Conservation (phyloP, 1,140 invertebrate species). For the Bombus fervidus region DNA sequence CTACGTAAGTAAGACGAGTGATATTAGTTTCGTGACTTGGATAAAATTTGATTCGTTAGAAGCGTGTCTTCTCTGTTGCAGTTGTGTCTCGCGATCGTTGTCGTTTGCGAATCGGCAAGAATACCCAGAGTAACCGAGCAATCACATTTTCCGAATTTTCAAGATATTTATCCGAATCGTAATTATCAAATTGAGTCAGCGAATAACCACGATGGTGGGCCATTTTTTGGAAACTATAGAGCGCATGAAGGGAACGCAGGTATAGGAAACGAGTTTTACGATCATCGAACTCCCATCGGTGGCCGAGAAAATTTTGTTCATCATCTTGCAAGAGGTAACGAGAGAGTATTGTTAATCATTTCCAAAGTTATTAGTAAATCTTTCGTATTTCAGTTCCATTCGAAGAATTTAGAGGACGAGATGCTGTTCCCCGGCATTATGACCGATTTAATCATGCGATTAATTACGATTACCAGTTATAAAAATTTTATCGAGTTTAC, state of each 20-base stretch:
- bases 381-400: slow-evolving; percentile 34
- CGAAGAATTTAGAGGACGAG: slow-evolving; percentile 1
- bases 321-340: slow-evolving; percentile 8
- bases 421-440: neutral
- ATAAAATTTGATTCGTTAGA: too few species aligned
- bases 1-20: slow-evolving; percentile 20
- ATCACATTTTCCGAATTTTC: slow-evolving; percentile 72
- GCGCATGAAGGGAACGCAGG: neutral
- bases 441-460: slow-evolving; percentile 21
- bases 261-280: slow-evolving; percentile 13
- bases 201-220: slow-evolving; percentile 63
- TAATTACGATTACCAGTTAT: slow-evolving; percentile 34
- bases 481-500: neutral
- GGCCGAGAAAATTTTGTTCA: neutral
- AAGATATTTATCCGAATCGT: slow-evolving; percentile 71
- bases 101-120: slow-evolving; percentile 63
- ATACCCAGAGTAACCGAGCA: slow-evolving; percentile 66
- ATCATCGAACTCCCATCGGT: neutral
- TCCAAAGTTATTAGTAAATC: neutral
- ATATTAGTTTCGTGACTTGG: neutral
- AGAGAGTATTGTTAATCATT: neutral
- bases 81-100: slow-evolving; percentile 63
- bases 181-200: slow-evolving; percentile 75
- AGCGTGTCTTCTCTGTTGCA: slow-evolving; percentile 51
- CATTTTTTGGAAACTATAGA: slow-evolving; percentile 59